Base-by-base conservation (phyloP, 2,888 invertebrate species). In the Pandemis heparana region DNA sequence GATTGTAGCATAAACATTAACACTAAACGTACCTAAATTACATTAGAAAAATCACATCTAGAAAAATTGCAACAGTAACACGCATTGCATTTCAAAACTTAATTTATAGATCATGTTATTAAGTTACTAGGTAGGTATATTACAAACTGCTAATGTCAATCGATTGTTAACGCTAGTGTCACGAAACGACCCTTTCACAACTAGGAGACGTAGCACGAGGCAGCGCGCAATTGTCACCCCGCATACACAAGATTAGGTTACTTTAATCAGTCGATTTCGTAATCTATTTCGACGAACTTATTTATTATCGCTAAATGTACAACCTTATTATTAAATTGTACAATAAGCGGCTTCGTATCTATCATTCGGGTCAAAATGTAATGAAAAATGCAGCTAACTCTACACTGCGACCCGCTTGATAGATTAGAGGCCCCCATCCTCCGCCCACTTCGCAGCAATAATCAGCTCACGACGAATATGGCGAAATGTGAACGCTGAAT, bases 211-310 rank as follows among this genome's bases (percentile, higher is more conserved):
- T 75, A 74, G 64, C 72, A 59, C 72, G 63, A 73, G 61, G 61
- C 64, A 70, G 72, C 74, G 75, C 74, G 48, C 32, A 65, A 43
- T 74, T 75, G 63, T 69, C 41, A 62, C 60, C 65, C 71, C 76
- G 72, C 71, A 64, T 46, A 70, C 73, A 71, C 75, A 66, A 68
- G 71, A 70, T 74, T 74, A 64, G 80, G 81, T 81, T 83, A 83
- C 71, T 78, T 81, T 85, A 84, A 82, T 86, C 85, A 86, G 86
- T 86, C 86, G 83, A 84, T 82, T 82, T 77, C 79, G 71, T 70
- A 77, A 63, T 74, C 80, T 80, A 82, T 79, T 80, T 81, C 79
- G 81, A 81, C 83, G 75, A 78, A 76, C 23, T 74, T 72, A 77
- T 70, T 76, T 60, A 38, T 74, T 75, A 77, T 77, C 70, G 72